Evolutionary conservation across 2,113 vertebrate species (phyloP), one percentile per base, ranked within the genome.

Genomic region (Pollimyrus isidori): DNA sequence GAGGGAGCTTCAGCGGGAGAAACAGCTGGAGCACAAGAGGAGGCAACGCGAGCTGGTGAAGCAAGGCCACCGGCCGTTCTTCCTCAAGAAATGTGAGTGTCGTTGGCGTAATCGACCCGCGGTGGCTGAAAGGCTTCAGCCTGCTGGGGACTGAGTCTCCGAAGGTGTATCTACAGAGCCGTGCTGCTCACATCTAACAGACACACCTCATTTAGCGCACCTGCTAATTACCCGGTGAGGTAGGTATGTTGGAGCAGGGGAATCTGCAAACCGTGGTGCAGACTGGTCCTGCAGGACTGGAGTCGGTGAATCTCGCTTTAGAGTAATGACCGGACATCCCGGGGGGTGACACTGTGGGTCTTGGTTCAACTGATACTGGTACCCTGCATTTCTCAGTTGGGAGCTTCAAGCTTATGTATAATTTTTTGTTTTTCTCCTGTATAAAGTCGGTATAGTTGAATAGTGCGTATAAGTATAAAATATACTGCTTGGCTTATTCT

Each of bases 61-160:
- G 89, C 95, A 96, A 89, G 98, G 98, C 10, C 96, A 95, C 39
- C 95, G 92, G 6, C 98, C 98, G 0, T 98, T 97, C 94, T 99
- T 97, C 95, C 91, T 98, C 21, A 99, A 98, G 94, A 98, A 96
- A 92, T 97, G 98, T 98, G 93, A 96, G 96, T 95, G 39, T 19
- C 17, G 39, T 19, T 10, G 2, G 21, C 19, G 6, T 2, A 21
- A 26, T 1, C 15, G 23, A 26, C 7, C 21, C 21, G 10, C n/a
- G 1, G 10, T 69, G n/a, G 56, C 56, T 62, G 56, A n/a, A 3
- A n/a, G n/a, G 7, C 56, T 3, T 62, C n/a, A 65, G 9, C 62
- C 62, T 65, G 11, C 2, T 65, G 62, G 4, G n/a, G 9, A 23
- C 7, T n/a, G 35, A 1, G 10, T 62, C 58, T 62, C 21, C 2